These are phyloP conservation scores for Florisuga fusca DNA, from an alignment of 2,797 vertebrate genomes.

Conservation along the genomic window DNA sequence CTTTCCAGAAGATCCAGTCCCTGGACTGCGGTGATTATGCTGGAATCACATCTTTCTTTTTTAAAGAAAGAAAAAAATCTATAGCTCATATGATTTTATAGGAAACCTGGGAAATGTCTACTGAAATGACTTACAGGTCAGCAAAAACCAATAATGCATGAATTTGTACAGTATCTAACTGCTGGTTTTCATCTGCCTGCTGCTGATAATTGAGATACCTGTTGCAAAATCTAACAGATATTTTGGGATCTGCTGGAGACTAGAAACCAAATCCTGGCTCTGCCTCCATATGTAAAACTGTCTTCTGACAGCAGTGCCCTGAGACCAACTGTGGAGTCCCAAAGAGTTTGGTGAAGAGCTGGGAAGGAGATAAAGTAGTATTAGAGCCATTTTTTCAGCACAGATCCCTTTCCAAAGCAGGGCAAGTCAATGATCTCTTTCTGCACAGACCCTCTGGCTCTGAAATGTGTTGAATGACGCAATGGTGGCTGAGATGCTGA, in stretches of 20 bases:
- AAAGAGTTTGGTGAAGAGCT: neutral
- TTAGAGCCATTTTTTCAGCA: neutral
- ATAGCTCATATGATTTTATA: constrained; percentile 1
- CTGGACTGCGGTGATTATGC: neutral
- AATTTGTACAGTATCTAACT: neutral
- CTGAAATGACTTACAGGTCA: neutral
- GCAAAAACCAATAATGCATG: neutral
- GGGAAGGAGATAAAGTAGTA: neutral
- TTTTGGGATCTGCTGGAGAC: neutral
- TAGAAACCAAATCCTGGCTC: neutral
- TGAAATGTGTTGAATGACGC: neutral
- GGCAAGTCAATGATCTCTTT: neutral
- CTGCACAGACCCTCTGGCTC: neutral
- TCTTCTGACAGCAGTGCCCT: neutral
- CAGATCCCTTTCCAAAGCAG: neutral
- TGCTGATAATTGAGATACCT: neutral
- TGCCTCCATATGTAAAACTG: accelerated
- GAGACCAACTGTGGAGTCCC: neutral
- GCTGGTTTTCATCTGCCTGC: neutral
- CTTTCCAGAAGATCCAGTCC: neutral
- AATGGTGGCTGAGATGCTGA: accelerated
- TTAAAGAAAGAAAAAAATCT: constrained; percentile 1
- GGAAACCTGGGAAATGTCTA: constrained; percentile 26
- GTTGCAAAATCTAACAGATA: neutral
- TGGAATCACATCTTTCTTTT: neutral